Conservation (phyloP, 2,888 invertebrate genomes). For the Drosophila formosana region DNA sequence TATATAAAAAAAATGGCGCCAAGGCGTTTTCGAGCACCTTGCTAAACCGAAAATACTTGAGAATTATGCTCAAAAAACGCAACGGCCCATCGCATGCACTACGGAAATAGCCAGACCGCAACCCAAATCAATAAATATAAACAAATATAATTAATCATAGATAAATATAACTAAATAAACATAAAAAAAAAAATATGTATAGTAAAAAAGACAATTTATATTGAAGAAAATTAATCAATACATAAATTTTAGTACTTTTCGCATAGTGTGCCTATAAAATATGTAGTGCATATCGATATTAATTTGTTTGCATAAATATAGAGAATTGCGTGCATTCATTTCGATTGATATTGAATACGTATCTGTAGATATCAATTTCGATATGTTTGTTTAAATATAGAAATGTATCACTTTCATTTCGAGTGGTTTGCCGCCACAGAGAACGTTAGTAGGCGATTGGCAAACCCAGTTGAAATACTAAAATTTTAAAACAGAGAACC, state of each 20-base stretch:
- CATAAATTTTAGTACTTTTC: constrained; percentile 1
- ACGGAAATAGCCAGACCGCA: background rate
- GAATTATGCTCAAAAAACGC: constrained; percentile 7
- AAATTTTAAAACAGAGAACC: constrained; percentile 28
- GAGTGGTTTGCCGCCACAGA: constrained; percentile 59
- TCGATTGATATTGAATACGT: constrained; percentile 27
- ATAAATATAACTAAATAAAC: too few relatives aligned
- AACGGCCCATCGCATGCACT: constrained; percentile 31
- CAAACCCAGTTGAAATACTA: constrained; percentile 31
- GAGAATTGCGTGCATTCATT: constrained; percentile 39
- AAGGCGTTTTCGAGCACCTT: constrained; percentile 54
- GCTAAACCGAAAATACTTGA: constrained; percentile 31
- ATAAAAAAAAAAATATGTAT: too few relatives aligned
- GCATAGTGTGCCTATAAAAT: constrained; percentile 27
- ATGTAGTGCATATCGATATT: constrained; percentile 1
- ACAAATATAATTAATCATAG: too few relatives aligned
- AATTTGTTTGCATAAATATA: constrained; percentile 41
- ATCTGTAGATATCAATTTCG: constrained; percentile 1
- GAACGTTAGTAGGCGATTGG: constrained; percentile 60
- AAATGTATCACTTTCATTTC: constrained; percentile 45
- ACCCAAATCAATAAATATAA: too few relatives aligned
- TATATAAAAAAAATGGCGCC: constrained; percentile 34
- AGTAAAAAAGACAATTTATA: background rate
- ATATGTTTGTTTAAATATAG: constrained; percentile 41
- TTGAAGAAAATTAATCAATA: background rate